Evolutionary conservation across 2,113 vertebrate species (phyloP).

Genomic region (Poecilia latipinna): DNA sequence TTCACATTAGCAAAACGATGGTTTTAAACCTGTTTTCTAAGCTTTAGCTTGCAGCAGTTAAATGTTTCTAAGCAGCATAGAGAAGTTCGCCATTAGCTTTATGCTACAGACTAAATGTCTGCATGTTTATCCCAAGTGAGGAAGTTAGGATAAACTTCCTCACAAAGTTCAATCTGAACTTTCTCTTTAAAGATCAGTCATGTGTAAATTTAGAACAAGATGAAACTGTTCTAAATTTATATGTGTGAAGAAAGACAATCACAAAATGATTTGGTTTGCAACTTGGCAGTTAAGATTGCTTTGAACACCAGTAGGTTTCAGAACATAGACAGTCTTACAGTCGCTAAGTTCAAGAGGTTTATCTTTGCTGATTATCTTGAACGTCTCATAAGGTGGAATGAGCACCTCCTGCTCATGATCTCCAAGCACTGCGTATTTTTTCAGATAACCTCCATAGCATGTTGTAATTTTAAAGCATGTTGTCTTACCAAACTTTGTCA

Average conservation of each 20-base stretch:
- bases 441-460: slow-evolving; percentile 18
- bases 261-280: background rate
- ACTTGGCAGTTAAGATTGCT: slow-evolving; percentile 27
- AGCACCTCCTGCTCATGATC: background rate
- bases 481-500: rapidly evolving
- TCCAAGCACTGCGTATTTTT: background rate
- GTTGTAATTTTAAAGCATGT: slow-evolving; percentile 39
- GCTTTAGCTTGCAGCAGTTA: too few species aligned
- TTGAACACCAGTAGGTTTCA: background rate
- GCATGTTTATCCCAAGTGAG: too few species aligned
- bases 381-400: slow-evolving; percentile 3
- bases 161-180: too few species aligned
- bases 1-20: too few species aligned
- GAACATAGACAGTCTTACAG: background rate
- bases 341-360: background rate
- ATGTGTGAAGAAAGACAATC: background rate
- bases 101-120: too few species aligned
- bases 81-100: too few species aligned
- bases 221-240: too few species aligned
- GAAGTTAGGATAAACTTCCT: too few species aligned
- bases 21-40: too few species aligned
- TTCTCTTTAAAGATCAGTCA: too few species aligned
- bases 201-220: too few species aligned
- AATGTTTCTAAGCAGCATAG: too few species aligned
- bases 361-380: background rate